Conservation (phyloP, 2,888 invertebrate species). For the Philonicus albiceps region DNA sequence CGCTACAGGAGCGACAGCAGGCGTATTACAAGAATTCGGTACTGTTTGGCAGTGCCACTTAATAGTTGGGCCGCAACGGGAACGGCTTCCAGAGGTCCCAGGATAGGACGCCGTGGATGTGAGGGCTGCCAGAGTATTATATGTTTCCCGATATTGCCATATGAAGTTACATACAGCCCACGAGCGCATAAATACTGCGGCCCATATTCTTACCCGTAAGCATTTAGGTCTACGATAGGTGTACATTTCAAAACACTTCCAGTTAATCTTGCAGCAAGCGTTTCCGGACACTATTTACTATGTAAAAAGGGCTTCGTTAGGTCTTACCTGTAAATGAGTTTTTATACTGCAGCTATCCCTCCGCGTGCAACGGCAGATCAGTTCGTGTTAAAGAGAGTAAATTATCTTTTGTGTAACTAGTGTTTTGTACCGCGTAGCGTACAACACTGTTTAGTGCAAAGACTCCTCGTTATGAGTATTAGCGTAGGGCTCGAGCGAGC, state of each 20-base stretch:
- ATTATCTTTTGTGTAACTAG: slow-evolving; percentile 24
- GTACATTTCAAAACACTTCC: slow-evolving; percentile 10
- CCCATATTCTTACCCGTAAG: neutral
- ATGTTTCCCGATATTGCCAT: neutral
- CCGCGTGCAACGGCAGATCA: slow-evolving; percentile 6
- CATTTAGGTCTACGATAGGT: neutral
- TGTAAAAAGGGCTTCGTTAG: slow-evolving; percentile 3
- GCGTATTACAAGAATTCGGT: slow-evolving; percentile 89
- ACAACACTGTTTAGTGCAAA: neutral
- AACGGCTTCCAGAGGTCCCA: neutral
- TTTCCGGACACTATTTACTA: slow-evolving; percentile 7
- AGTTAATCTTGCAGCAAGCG: slow-evolving; percentile 11
- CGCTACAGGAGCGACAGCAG: slow-evolving; percentile 79
- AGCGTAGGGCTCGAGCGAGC: neutral
- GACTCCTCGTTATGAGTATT: neutral
- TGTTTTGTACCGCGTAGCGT: neutral
- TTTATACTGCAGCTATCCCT: slow-evolving; percentile 30
- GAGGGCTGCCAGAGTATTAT: neutral
- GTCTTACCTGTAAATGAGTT: slow-evolving; percentile 30
- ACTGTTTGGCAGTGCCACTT: slow-evolving; percentile 87
- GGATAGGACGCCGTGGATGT: neutral
- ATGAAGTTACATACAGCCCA: neutral
- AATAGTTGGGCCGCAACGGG: slow-evolving; percentile 58
- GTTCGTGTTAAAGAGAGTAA: slow-evolving; percentile 10
- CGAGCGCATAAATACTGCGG: neutral